phyloP scores from a whole-genome alignment of 2,113 vertebrate species.

The Scartelaos histophorus region DNA sequence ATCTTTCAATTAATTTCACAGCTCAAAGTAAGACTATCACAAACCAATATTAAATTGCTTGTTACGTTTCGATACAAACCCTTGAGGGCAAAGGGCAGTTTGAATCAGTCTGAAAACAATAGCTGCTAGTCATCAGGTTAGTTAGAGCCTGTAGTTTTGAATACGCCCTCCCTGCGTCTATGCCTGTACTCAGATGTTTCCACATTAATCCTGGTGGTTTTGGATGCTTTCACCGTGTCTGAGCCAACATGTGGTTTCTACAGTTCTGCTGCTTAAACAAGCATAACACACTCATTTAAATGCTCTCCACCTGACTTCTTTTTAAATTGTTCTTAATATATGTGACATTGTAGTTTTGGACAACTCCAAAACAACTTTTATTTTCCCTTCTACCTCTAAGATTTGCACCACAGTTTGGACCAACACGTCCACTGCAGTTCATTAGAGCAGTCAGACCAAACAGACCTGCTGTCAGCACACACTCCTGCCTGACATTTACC shows the following conservation, averaged over 20 bases:
- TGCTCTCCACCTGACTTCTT: neutral
- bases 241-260: neutral
- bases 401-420: neutral
- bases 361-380: neutral
- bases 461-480: slow-evolving; percentile 33
- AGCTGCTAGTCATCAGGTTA: too few species aligned
- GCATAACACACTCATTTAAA: neutral
- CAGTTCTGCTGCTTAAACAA: neutral
- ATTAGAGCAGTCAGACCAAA: neutral
- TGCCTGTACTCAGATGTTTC: neutral
- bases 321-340: neutral
- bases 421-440: neutral
- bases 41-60: too few species aligned
- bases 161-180: neutral
- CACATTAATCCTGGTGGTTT: neutral
- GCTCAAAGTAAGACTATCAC: too few species aligned
- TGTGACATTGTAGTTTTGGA: too few species aligned
- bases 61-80: too few species aligned
- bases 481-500: slow-evolving; percentile 41
- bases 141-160: neutral
- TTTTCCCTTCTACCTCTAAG: neutral
- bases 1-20: too few species aligned
- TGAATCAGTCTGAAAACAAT: too few species aligned
- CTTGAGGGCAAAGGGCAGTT: too few species aligned
- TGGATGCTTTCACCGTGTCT: neutral